Evolutionary conservation across 1,140 invertebrate species (phyloP).

Genomic region (Drosophila jambulina): DNA sequence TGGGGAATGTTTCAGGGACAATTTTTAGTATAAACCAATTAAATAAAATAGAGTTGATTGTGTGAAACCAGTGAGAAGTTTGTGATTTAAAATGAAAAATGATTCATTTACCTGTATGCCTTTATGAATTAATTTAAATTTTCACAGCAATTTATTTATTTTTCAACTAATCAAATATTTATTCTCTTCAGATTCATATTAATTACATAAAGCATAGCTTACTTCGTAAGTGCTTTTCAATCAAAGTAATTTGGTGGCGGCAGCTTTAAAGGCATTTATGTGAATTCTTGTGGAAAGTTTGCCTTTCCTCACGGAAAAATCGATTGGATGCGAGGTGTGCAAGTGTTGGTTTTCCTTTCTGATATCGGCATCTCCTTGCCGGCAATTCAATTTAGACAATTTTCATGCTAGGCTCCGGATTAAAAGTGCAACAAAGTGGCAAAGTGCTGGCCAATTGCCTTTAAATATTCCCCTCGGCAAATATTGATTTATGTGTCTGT

Average conservation of each 20-base stretch:
- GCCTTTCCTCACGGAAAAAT: conserved; percentile 21
- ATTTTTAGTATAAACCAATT: neutral
- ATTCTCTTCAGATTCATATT: neutral
- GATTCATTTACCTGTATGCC: too few relatives aligned
- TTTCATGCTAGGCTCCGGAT: conserved; percentile 45
- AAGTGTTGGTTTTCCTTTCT: conserved; percentile 4
- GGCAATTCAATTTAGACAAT: conserved; percentile 59
- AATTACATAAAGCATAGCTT: conserved; percentile 1
- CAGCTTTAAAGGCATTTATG: conserved; percentile 16
- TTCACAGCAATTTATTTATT: neutral
- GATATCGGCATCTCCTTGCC: conserved; percentile 27
- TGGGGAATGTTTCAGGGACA: neutral
- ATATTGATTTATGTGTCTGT: conserved; percentile 66
- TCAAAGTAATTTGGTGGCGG: neutral
- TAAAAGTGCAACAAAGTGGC: conserved; percentile 47
- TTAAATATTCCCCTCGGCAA: conserved; percentile 58
- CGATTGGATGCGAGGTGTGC: conserved; percentile 6
- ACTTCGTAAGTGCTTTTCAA: conserved; percentile 6
- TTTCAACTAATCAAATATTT: conserved; percentile 3
- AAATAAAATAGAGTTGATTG: neutral
- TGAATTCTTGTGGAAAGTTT: conserved; percentile 16
- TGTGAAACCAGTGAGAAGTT: neutral
- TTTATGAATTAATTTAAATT: too few relatives aligned
- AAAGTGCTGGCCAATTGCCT: conserved; percentile 48
- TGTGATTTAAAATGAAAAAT: neutral